Conservation (phyloP, 2,797 vertebrate species). For the Alfaro cultratus region DNA sequence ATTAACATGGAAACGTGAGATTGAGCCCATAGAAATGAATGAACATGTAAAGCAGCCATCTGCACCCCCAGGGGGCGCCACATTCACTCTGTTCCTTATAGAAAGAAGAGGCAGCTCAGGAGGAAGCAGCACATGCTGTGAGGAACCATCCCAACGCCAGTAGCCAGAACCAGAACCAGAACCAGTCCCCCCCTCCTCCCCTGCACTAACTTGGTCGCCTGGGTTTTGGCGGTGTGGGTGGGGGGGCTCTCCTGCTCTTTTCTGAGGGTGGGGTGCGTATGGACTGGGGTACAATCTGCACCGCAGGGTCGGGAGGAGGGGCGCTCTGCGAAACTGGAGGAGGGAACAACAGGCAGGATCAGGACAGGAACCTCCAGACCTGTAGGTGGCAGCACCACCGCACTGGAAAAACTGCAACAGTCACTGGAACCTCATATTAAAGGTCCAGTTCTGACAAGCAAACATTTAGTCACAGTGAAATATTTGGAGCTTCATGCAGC, state of each 20-base stretch:
- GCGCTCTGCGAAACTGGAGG: conserved; percentile 75
- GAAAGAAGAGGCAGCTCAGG: conserved; percentile 47
- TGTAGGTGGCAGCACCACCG: neutral
- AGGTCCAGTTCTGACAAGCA: neutral
- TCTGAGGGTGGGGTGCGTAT: conserved; percentile 80
- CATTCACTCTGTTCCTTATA: conserved; percentile 46
- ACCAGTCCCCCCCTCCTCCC: conserved; percentile 43
- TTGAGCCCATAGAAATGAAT: neutral
- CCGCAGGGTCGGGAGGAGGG: conserved; percentile 73
- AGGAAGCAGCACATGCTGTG: conserved; percentile 79
- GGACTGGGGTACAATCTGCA: conserved; percentile 84
- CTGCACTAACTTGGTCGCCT: conserved; percentile 90
- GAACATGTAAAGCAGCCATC: neutral
- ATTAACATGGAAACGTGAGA: neutral
- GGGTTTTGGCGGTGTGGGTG: conserved; percentile 87
- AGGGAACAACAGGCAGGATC: conserved; percentile 66
- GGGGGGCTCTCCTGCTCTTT: conserved; percentile 83
- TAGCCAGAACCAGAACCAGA: conserved; percentile 53
- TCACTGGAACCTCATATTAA: neutral
- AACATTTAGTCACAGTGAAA: neutral
- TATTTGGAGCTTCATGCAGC: neutral
- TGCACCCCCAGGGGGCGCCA: conserved; percentile 24
- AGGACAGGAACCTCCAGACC: conserved; percentile 32
- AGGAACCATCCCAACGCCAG: conserved; percentile 9
- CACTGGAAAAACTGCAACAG: neutral